A percentile compares a stretch with the other conserved stretches of the same genome.
phyloP scores from a whole-genome alignment of 2,113 vertebrate species.

The western clawed frog (Xenopus tropicalis) region UCB_Xtro_10.0 CM004447.2:85090001-85090500 shows the following conservation, averaged over 20 bases:
- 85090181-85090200: not conserved
- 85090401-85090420: not conserved
- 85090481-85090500: too few species aligned
- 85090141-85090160: not conserved
- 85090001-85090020: too few species aligned
- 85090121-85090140: not conserved
- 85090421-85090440: not conserved
- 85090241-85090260: not conserved
- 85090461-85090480: too few species aligned
- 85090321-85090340: slow-evolving; percentile 3
- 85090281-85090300: not conserved
- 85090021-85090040: too few species aligned
- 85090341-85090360: not conserved
- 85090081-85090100: too few species aligned
- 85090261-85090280: not conserved
- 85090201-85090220: slow-evolving; percentile 1
- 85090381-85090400: not conserved
- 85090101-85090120: not conserved
- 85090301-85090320: slow-evolving; percentile 1
- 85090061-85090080: too few species aligned
- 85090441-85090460: too few species aligned
- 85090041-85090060: too few species aligned
- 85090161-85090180: not conserved
- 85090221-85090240: slow-evolving; percentile 5
- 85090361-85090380: not conserved